phyloP scores from a whole-genome alignment of 2,888 invertebrate species.

The Hypselothyrea guttata region DNA sequence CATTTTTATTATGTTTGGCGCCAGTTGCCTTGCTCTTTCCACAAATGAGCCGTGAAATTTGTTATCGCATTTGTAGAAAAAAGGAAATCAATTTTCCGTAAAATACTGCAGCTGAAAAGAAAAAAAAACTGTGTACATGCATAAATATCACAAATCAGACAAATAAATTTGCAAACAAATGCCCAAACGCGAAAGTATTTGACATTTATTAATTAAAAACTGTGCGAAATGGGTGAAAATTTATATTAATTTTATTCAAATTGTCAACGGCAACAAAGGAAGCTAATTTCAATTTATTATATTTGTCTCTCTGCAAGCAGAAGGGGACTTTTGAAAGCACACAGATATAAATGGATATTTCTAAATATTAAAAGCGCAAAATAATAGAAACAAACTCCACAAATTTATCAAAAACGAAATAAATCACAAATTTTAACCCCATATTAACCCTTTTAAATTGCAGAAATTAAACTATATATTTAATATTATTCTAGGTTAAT shows the following conservation, averaged over 20 bases:
- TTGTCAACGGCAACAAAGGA: slow-evolving; percentile 76
- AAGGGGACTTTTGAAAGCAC: slow-evolving; percentile 24
- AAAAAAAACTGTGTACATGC: not conserved
- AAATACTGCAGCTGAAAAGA: slow-evolving; percentile 36
- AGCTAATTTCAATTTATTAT: slow-evolving; percentile 75
- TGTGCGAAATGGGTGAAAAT: slow-evolving; percentile 69
- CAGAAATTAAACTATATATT: slow-evolving; percentile 6
- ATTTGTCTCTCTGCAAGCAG: slow-evolving; percentile 51
- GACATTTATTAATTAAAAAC: slow-evolving; percentile 81
- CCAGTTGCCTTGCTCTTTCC: slow-evolving; percentile 17
- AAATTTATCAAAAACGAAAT: slow-evolving; percentile 41
- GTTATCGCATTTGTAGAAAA: slow-evolving; percentile 56
- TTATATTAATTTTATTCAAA: slow-evolving; percentile 81
- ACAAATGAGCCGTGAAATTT: slow-evolving; percentile 46
- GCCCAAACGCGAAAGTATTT: slow-evolving; percentile 65
- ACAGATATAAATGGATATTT: slow-evolving; percentile 57
- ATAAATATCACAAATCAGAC: slow-evolving; percentile 64
- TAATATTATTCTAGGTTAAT: not conserved
- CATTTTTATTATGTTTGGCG: slow-evolving; percentile 40
- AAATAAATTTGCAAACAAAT: slow-evolving; percentile 77
- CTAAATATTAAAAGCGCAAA: slow-evolving; percentile 35
- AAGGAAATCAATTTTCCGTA: slow-evolving; percentile 53
- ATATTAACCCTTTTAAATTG: slow-evolving; percentile 13
- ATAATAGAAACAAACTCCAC: slow-evolving; percentile 28
- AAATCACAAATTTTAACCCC: slow-evolving; percentile 44